A percentile compares a stretch with the other conserved stretches of the same genome.
These are phyloP conservation scores for Bos indicus DNA, from an alignment of 2,113 vertebrate genomes.

Conservation along the genomic window DNA sequence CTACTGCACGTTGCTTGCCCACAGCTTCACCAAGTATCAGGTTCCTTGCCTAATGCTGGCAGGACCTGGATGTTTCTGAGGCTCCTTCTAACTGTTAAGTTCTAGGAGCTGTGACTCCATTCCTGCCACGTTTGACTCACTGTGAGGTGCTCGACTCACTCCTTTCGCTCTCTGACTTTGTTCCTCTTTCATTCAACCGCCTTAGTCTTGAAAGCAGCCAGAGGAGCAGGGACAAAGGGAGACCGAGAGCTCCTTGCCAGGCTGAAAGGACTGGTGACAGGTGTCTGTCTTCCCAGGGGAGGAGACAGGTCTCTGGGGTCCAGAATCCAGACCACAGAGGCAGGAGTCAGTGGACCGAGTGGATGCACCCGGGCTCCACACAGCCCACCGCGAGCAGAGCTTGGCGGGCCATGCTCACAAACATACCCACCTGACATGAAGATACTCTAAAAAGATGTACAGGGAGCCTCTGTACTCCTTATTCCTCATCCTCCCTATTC, in stretches of 20 bases:
- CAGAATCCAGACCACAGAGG: background rate
- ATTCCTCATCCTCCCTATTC: background rate
- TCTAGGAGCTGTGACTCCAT: background rate
- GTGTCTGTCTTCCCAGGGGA: background rate
- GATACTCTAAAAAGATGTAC: background rate
- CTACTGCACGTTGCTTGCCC: background rate
- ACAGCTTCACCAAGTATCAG: fast-evolving
- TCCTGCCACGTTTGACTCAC: background rate
- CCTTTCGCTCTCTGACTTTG: background rate
- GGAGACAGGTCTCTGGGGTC: background rate
- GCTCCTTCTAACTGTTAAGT: background rate
- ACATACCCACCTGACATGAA: fast-evolving
- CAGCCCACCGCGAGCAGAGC: background rate
- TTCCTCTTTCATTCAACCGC: background rate
- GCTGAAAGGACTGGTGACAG: background rate
- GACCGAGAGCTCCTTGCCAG: background rate
- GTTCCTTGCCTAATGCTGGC: background rate
- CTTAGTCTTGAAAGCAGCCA: background rate
- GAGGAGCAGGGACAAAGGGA: background rate
- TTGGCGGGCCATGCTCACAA: background rate
- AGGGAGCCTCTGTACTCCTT: background rate
- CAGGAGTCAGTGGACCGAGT: background rate
- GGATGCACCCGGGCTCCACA: background rate
- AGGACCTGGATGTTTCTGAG: background rate
- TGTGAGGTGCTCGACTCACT: fast-evolving